Percentiles rank a stretch among this genome's conserved stretches.
Conservation (phyloP, 2,113 vertebrate genomes). For the Rhea americana region DNA sequence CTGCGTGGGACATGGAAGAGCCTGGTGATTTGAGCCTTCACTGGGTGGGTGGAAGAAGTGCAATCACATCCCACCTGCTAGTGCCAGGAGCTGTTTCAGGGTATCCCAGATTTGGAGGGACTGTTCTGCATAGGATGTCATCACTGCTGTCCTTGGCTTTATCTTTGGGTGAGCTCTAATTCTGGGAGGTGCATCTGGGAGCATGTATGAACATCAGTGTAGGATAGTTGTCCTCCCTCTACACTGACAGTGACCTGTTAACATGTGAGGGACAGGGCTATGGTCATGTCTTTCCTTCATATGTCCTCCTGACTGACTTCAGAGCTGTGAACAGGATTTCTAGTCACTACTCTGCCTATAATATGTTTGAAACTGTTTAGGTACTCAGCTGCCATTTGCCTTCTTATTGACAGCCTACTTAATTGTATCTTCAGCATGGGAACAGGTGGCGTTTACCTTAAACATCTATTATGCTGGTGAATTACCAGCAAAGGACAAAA, state of each 20-base stretch:
- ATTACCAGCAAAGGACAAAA: neutral
- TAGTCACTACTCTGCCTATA: neutral
- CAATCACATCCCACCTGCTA: neutral
- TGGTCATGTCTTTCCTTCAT: neutral
- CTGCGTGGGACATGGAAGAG: rapidly evolving
- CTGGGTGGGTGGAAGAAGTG: rapidly evolving
- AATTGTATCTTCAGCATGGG: neutral
- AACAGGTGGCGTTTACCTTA: neutral
- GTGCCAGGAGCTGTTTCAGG: neutral
- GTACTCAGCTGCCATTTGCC: neutral
- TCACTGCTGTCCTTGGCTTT: neutral
- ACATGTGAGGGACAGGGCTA: neutral
- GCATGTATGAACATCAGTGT: neutral
- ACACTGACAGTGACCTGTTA: neutral
- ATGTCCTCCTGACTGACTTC: neutral
- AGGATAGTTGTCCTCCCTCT: neutral
- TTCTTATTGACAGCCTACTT: neutral
- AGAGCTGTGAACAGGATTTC: neutral
- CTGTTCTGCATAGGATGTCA: neutral
- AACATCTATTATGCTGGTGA: neutral
- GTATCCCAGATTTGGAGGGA: neutral
- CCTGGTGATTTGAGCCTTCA: rapidly evolving
- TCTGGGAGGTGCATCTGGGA: neutral
- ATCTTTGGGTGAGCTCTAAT: neutral
- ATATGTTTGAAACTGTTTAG: neutral